Evolutionary conservation across 2,797 vertebrate species (phyloP).

Genomic region (Chaunax sp.): DNA sequence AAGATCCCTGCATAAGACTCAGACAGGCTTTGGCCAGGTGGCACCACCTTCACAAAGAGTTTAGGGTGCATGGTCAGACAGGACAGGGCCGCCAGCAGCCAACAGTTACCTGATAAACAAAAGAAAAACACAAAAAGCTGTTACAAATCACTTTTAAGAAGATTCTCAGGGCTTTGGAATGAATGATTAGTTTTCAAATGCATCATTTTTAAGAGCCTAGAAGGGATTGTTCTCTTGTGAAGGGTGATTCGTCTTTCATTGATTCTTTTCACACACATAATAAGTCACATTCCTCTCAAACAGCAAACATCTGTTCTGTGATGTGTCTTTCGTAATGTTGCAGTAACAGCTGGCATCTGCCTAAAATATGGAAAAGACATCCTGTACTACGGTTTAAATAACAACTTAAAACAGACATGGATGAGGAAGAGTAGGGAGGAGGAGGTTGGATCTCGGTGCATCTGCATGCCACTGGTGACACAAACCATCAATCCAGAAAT

Average conservation of each 20-base stretch:
- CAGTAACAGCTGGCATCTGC: not conserved
- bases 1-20: constrained; percentile 84
- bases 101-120: constrained; percentile 83
- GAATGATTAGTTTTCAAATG: not conserved
- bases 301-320: constrained; percentile 60
- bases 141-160: not conserved
- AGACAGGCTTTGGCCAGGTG: constrained; percentile 78
- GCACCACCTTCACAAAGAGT: constrained; percentile 85
- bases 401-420: not conserved
- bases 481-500: constrained; percentile 19
- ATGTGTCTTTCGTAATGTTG: constrained; percentile 23
- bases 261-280: constrained; percentile 3
- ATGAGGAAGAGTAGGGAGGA: not conserved
- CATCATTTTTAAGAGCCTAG: not conserved
- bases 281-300: constrained; percentile 44
- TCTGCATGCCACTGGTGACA: constrained; percentile 8
- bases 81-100: constrained; percentile 86
- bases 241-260: not conserved
- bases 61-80: constrained; percentile 82
- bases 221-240: not conserved
- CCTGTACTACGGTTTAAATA: constrained; percentile 5
- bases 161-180: not conserved
- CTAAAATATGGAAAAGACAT: constrained; percentile 24
- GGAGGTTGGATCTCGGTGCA: not conserved
- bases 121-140: not conserved